Evolutionary conservation across 2,888 invertebrate genomes (phyloP).

Genomic region (Rhabditoides inermis): DNA sequence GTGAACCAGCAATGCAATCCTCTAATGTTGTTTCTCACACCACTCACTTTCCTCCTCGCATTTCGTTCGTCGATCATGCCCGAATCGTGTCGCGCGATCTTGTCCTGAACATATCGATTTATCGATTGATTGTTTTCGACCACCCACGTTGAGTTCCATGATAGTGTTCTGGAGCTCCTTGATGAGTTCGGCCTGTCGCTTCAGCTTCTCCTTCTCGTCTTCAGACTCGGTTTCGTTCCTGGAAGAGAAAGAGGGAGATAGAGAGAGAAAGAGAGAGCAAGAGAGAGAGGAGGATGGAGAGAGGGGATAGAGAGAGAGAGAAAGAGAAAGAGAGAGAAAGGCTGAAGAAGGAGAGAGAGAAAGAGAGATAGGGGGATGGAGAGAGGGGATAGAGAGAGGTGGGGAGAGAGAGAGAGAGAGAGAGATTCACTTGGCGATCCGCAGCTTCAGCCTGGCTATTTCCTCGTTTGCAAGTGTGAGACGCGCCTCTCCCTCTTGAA

Average conservation of each 20-base stretch:
- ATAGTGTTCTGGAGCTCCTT: conserved; percentile 38
- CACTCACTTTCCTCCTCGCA: conserved; percentile 15
- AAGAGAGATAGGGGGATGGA: not conserved
- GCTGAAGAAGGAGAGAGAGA: not conserved
- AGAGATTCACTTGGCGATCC: conserved; percentile 13
- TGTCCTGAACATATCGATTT: conserved; percentile 15
- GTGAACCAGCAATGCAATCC: not conserved
- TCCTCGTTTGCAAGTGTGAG: conserved; percentile 19
- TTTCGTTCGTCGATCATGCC: conserved; percentile 25
- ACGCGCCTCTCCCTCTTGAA: no score
- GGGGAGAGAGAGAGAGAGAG: not conserved
- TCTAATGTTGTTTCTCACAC: not conserved
- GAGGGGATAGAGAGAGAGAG: not conserved
- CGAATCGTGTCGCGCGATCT: conserved; percentile 23
- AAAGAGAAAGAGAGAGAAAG: not conserved
- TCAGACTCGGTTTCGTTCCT: conserved; percentile 18
- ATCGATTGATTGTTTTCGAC: not conserved
- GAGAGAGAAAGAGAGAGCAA: not conserved
- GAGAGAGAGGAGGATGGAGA: not conserved
- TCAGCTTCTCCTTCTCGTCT: conserved; percentile 18
- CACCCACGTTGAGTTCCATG: conserved; percentile 35
- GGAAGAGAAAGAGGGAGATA: not conserved
- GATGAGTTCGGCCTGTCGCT: conserved; percentile 31
- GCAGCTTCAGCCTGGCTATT: conserved; percentile 15
- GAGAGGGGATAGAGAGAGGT: not conserved